Conservation (phyloP, 2,888 invertebrate species). For the Bombylius discolor region DNA sequence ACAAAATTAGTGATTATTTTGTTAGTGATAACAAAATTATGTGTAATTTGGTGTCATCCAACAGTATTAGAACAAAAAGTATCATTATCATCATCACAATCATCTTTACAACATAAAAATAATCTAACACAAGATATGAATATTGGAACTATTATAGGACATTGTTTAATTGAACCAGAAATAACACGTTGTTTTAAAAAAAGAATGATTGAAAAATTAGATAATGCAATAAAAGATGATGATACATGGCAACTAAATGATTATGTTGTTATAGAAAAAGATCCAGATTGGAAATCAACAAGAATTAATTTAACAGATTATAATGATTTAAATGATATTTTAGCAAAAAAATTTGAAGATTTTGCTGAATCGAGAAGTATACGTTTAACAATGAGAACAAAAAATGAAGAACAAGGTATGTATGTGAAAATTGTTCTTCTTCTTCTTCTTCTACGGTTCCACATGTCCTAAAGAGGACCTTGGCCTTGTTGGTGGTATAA, state of each 20-base stretch:
- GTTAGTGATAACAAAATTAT: neutral
- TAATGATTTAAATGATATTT: conserved; percentile 3
- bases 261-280: conserved; percentile 24
- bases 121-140: neutral
- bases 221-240: conserved; percentile 34
- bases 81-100: neutral
- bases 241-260: conserved; percentile 30
- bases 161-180: conserved; percentile 21
- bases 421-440: too few relatives aligned
- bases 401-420: conserved; percentile 22
- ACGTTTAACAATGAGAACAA: conserved; percentile 30
- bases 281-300: conserved; percentile 11
- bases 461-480: too few relatives aligned
- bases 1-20: too few relatives aligned
- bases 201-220: conserved; percentile 32
- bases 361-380: conserved; percentile 36
- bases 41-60: neutral
- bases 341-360: conserved; percentile 14
- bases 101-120: neutral
- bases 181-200: conserved; percentile 34
- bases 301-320: conserved; percentile 1
- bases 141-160: conserved; percentile 16
- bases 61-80: neutral
- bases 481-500: too few relatives aligned
- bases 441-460: too few relatives aligned